Percentiles rank a stretch among this genome's conserved stretches.
Conservation (phyloP, 2,797 vertebrate species). For the Tokudaia tokunoshimensis region DNA sequence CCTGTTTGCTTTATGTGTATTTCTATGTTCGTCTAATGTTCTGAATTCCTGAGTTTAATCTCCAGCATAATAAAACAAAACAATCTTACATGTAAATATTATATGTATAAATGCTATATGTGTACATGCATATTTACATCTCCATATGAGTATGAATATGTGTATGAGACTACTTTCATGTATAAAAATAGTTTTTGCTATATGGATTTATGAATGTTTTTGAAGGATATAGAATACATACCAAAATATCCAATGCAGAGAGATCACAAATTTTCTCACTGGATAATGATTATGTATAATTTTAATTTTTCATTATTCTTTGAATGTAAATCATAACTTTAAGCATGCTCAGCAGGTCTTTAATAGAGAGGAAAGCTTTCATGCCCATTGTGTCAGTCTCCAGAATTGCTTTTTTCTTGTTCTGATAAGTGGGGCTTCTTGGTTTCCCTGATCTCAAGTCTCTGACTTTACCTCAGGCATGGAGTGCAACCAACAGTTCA, state of each 20-base stretch:
- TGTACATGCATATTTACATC: background rate
- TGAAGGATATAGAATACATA: background rate
- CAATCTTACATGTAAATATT: background rate
- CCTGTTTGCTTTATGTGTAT: background rate
- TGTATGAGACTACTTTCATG: background rate
- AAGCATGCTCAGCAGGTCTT: background rate
- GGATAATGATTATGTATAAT: background rate
- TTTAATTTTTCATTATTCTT: conserved; percentile 18
- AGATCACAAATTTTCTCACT: background rate
- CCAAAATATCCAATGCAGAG: background rate
- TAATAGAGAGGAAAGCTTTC: background rate
- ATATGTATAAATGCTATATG: background rate
- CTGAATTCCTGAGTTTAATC: background rate
- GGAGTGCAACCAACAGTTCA: background rate
- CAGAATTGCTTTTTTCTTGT: background rate
- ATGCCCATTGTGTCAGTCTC: background rate
- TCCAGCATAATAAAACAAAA: background rate
- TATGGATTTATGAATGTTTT: background rate
- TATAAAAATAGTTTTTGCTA: background rate
- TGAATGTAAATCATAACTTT: background rate
- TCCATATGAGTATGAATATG: background rate
- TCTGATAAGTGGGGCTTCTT: background rate
- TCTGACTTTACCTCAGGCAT: background rate
- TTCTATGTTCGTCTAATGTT: background rate
- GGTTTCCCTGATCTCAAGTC: background rate